Conservation (phyloP, 2,797 vertebrate genomes). For the Spheniscus humboldti region DNA sequence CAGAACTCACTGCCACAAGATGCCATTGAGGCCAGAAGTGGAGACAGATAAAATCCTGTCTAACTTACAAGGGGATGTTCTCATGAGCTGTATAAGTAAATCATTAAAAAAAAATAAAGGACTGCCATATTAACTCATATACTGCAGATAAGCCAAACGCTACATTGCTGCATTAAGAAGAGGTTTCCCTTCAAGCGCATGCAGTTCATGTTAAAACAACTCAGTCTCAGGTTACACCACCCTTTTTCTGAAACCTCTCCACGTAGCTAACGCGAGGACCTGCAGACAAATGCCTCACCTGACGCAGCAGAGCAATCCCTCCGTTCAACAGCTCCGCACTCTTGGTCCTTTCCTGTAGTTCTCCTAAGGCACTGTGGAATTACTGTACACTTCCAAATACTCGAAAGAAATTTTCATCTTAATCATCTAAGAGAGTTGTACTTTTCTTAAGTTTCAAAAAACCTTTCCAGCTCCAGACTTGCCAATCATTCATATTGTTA, state of each 20-base stretch:
- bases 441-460: not conserved
- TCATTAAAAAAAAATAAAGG: not conserved
- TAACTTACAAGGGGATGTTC: not conserved
- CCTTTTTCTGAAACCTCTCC: not conserved
- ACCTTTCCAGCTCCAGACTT: not conserved
- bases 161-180: not conserved
- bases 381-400: not conserved
- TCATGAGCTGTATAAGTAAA: not conserved
- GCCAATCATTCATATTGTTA: slow-evolving; percentile 42
- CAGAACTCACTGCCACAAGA: not conserved
- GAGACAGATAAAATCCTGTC: not conserved
- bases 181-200: not conserved
- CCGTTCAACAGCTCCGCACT: not conserved
- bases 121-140: not conserved
- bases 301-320: not conserved
- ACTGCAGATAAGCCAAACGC: not conserved
- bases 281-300: accelerated
- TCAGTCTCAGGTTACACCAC: not conserved
- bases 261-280: accelerated
- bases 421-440: not conserved
- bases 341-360: not conserved
- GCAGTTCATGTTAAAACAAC: not conserved
- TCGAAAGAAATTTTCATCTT: not conserved
- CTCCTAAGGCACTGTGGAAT: not conserved
- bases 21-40: not conserved